Evolutionary conservation across 2,113 vertebrate genomes (phyloP).

Genomic region (Sinocyclocheilus maitianheensis): DNA sequence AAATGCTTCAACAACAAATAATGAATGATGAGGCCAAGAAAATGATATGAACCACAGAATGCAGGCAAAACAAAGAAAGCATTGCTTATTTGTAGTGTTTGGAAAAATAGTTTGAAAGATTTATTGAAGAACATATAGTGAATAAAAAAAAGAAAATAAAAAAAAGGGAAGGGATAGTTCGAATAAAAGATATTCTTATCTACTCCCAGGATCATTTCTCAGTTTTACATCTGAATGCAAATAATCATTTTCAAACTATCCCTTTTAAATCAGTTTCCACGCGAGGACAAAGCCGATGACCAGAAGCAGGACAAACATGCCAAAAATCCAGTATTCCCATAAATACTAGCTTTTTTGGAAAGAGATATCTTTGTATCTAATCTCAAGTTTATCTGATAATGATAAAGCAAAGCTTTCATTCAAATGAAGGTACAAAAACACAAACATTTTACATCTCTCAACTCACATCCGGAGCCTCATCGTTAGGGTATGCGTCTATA

Average conservation of each 20-base stretch:
- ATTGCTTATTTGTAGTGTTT: neutral
- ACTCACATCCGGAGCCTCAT: slow-evolving; percentile 91
- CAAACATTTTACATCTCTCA: slow-evolving; percentile 37
- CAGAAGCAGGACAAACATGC: neutral
- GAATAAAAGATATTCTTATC: neutral
- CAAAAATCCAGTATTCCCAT: neutral
- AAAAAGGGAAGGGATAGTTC: neutral
- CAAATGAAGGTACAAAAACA: slow-evolving; percentile 20
- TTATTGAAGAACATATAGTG: no score
- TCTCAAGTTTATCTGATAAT: neutral
- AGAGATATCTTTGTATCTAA: no score
- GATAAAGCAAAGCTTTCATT: neutral
- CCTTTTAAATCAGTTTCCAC: neutral
- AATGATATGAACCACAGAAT: neutral
- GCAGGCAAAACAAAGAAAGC: slow-evolving; percentile 24
- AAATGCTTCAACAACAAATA: neutral
- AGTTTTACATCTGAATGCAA: neutral
- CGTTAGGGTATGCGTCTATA: slow-evolving; percentile 95
- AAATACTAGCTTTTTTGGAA: neutral
- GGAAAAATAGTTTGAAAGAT: no score
- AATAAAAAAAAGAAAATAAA: no score
- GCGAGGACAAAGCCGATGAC: neutral
- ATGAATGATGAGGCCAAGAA: neutral
- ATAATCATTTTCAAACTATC: neutral
- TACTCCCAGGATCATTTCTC: neutral